These are phyloP conservation scores for Geotria australis DNA, from an alignment of 2,797 vertebrate species.

Conservation along the genomic window DNA sequence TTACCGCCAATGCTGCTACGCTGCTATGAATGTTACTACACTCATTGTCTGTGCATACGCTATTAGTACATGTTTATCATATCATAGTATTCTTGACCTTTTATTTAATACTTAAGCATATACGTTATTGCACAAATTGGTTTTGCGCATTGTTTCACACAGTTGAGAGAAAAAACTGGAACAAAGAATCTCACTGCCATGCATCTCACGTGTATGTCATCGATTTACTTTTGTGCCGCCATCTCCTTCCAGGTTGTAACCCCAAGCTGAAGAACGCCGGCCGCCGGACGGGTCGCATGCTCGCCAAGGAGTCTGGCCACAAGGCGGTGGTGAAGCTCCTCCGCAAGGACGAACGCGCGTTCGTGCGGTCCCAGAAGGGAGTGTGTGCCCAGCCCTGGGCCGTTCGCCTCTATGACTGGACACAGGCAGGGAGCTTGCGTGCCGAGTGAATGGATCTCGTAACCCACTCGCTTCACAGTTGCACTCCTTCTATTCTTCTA, in stretches of 20 bases:
- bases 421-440: slow-evolving; percentile 2
- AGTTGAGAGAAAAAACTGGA: background rate
- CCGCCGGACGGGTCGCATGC: slow-evolving; percentile 18
- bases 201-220: background rate
- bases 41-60: background rate
- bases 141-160: no score
- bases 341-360: slow-evolving; percentile 19
- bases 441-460: no score
- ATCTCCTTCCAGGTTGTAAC: slow-evolving; percentile 31
- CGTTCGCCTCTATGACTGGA: slow-evolving; percentile 54
- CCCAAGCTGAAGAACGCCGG: slow-evolving; percentile 36
- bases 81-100: background rate
- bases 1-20: no score
- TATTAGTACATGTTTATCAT: background rate
- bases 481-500: no score
- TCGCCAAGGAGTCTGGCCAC: slow-evolving; percentile 31
- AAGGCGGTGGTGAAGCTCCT: slow-evolving; percentile 31
- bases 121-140: background rate
- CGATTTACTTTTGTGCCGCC: background rate
- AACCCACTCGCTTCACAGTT: no score
- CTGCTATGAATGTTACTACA: background rate
- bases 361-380: slow-evolving; percentile 15
- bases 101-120: no score
- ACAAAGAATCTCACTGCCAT: no score
- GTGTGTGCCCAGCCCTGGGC: slow-evolving; percentile 12